phyloP scores from a whole-genome alignment of 1,140 invertebrate species.

The Spodoptera frugiperda region DNA sequence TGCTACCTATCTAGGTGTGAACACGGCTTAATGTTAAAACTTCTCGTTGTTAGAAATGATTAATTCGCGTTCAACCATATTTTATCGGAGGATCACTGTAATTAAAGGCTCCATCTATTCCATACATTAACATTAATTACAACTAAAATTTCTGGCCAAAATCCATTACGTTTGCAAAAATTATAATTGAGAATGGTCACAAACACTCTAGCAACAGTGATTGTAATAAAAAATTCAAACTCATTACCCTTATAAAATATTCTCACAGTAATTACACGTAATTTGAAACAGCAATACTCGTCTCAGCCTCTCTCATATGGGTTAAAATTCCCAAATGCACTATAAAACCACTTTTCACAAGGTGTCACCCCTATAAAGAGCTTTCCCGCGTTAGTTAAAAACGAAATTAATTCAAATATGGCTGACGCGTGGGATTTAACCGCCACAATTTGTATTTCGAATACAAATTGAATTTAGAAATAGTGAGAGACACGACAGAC shows the following conservation, averaged over 20 bases:
- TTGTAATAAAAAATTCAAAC: slow-evolving; percentile 27
- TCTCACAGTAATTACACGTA: slow-evolving; percentile 44
- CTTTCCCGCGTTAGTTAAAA: slow-evolving; percentile 73
- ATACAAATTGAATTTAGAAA: slow-evolving; percentile 67
- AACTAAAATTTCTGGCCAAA: background rate
- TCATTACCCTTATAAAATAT: slow-evolving; percentile 38
- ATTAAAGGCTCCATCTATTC: no score
- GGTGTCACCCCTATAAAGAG: slow-evolving; percentile 54
- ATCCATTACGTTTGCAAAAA: background rate
- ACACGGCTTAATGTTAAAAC: slow-evolving; percentile 34
- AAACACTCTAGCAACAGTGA: background rate
- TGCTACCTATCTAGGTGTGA: slow-evolving; percentile 20
- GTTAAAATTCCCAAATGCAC: slow-evolving; percentile 50
- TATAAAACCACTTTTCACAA: slow-evolving; percentile 55
- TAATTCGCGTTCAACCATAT: background rate
- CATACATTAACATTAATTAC: no score
- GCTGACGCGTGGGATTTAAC: slow-evolving; percentile 61
- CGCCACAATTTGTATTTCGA: slow-evolving; percentile 75
- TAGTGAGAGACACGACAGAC: slow-evolving; percentile 58
- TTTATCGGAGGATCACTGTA: background rate
- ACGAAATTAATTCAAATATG: slow-evolving; percentile 76
- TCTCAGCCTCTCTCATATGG: slow-evolving; percentile 36
- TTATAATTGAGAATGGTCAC: background rate
- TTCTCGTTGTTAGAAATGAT: slow-evolving; percentile 7
- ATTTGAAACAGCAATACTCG: slow-evolving; percentile 44